These are phyloP conservation scores for Bubalus kerabau DNA, from an alignment of 2,113 vertebrate species.

Conservation along the genomic window DNA sequence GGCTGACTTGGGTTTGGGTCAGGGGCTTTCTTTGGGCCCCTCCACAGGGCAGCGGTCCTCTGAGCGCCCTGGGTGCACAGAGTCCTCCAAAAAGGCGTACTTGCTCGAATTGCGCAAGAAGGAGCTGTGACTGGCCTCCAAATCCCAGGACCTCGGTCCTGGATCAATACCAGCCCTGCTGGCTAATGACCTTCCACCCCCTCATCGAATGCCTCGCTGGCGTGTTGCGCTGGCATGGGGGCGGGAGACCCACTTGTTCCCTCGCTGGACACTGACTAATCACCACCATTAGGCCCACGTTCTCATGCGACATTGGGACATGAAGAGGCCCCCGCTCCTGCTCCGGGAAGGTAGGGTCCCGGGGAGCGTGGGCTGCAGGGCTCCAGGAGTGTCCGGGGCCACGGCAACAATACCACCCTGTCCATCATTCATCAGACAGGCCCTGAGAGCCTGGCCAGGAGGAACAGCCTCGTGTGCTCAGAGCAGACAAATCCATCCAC, in stretches of 20 bases:
- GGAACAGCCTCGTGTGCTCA: neutral
- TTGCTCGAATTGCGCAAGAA: neutral
- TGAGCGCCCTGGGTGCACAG: neutral
- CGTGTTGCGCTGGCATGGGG: slow-evolving; percentile 34
- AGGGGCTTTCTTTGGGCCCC: neutral
- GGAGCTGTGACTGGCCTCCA: slow-evolving; percentile 66
- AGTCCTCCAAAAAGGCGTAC: neutral
- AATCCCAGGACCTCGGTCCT: slow-evolving; percentile 42
- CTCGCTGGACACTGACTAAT: slow-evolving; percentile 82
- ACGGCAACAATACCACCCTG: neutral
- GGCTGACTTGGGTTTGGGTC: neutral
- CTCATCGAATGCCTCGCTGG: slow-evolving; percentile 67
- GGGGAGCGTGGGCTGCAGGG: neutral
- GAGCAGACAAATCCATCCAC: neutral
- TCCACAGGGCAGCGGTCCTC: neutral
- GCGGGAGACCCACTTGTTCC: slow-evolving; percentile 32
- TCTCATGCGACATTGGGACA: slow-evolving; percentile 67
- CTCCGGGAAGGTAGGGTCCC: slow-evolving; percentile 55
- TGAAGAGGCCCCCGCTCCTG: slow-evolving; percentile 47
- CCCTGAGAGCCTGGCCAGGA: neutral
- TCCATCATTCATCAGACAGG: neutral
- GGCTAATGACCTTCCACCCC: slow-evolving; percentile 77
- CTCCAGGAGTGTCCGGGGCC: neutral
- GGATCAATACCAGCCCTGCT: slow-evolving; percentile 76
- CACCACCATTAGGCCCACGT: slow-evolving; percentile 77